Percentiles rank a stretch among this genome's conserved stretches.
These are phyloP conservation scores for Polyommatus iphigenia DNA, from an alignment of 2,888 invertebrate species.

Conservation along the genomic window DNA sequence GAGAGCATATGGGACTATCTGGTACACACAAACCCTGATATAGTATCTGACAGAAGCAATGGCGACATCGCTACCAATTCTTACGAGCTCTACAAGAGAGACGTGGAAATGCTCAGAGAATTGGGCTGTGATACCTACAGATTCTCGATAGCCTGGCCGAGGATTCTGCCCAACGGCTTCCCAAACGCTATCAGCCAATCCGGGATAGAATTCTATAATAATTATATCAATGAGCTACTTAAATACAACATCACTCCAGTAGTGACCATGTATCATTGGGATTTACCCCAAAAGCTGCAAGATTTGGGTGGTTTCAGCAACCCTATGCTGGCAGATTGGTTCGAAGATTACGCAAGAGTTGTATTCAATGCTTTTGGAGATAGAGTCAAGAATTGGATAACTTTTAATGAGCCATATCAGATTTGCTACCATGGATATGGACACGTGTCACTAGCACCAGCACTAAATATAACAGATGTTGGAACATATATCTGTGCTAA, in stretches of 20 bases:
- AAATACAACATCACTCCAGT: slow-evolving; percentile 61
- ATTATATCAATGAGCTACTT: slow-evolving; percentile 72
- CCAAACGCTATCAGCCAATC: slow-evolving; percentile 60
- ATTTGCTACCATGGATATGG: slow-evolving; percentile 73
- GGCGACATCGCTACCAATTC: slow-evolving; percentile 84
- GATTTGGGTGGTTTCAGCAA: slow-evolving; percentile 65
- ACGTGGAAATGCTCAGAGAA: slow-evolving; percentile 70
- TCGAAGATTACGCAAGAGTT: slow-evolving; percentile 69
- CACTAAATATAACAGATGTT: slow-evolving; percentile 58
- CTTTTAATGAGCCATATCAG: slow-evolving; percentile 80
- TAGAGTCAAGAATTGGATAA: slow-evolving; percentile 80
- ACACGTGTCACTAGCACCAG: slow-evolving; percentile 54
- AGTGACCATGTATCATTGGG: slow-evolving; percentile 62
- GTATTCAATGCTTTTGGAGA: slow-evolving; percentile 67
- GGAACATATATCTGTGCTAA: slow-evolving; percentile 78
- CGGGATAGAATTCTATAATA: slow-evolving; percentile 76
- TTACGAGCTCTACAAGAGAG: slow-evolving; percentile 81
- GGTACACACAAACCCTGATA: slow-evolving; percentile 56
- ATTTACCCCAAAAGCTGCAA: slow-evolving; percentile 60
- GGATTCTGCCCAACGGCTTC: slow-evolving; percentile 62
- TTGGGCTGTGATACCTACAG: slow-evolving; percentile 76
- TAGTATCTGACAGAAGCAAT: slow-evolving; percentile 60
- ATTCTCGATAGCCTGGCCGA: slow-evolving; percentile 82
- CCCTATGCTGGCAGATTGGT: slow-evolving; percentile 59
- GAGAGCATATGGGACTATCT: slow-evolving; percentile 81